Evolutionary conservation across 2,797 vertebrate genomes (phyloP), one percentile per base, ranked within the genome.

Genomic region (Momotus momota): DNA sequence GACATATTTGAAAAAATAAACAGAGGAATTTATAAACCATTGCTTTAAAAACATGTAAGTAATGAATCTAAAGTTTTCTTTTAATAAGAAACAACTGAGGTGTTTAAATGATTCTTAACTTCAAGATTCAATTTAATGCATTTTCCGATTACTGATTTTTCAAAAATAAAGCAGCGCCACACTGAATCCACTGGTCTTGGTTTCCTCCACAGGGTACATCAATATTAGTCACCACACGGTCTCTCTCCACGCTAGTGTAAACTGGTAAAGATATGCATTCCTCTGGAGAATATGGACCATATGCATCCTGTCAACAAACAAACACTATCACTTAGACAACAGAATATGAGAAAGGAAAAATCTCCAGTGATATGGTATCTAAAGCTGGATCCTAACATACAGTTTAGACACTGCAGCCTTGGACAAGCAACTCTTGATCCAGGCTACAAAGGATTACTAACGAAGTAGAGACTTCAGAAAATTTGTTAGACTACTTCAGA

Each of bases 101-200:
- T 43, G 23, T 52, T 73, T 75, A 58, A 85, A 57, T 10, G 5
- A 43, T 51, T 82, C 35, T 43, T 82, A 83, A 72, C 46, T 86
- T 87, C 23, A 60, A 29, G 38, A 67, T 35, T 22, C 74, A 65
- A n/a, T 52, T 73, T 46, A 62, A 40, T 23, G 22, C 40, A 58
- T 5, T 31, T 72, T 54, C 51, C 55, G 10, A 33, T 90, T 98
- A 99, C 81, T 99, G 98, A 80, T 98, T 99, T 97, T 99, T 99
- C 51, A 99, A 98, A 96, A 99, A 99, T 25, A 99, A 98, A 49
- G 99, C 99, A 1, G 99, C 98, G 25, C 99, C 99, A 9, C 98
- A 98, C 51, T 99, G 99, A 86, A 99, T 99, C 99, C 99, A 99
- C 79, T 98, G 99, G 97, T 98, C 98, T 49, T 98, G 98, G 97